Evolutionary conservation across 2,888 invertebrate genomes (phyloP), one percentile per base, ranked within the genome.

Genomic region (Calliscelio sp.): DNA sequence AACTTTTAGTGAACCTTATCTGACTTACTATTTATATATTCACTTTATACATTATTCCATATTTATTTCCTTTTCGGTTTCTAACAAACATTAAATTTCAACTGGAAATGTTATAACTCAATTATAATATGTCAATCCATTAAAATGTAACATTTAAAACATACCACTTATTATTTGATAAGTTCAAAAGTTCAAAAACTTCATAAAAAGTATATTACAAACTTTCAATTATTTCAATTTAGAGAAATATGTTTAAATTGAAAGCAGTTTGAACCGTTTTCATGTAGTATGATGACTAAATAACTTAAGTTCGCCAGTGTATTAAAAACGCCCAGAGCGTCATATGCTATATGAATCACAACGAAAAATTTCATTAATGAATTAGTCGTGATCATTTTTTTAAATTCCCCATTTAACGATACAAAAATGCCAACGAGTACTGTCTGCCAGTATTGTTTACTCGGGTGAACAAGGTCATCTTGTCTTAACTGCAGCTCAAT

Each of bases 401-500:
- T 11, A 0, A 49, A 22, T 49, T 22, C 24, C 7, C 0, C 24
- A 18, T 25, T 70, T 24, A 7, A 25, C 8, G 44, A 28, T 22
- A 11, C 11, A 55, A 55, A 55, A 55, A 68, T 25, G 7, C 22
- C 38, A 70, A 18, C 22, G 14, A 35, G 10, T 44, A 22, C 8
- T 16, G 44, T 44, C 11, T 49, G 25, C 46, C 24, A 38, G 49
- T 59, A 41, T 73, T 73, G 63, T 74, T 74, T 63, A 53, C 41
- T 51, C 24, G 25, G 6, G 25, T 25, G 20, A 38, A 53, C 63
- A 74, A 74, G 74, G 74, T 74, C 74, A 25, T 61, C 73, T 11
- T 4, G 25, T 68, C 55, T 70, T 66, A 77, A 66, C 49, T 65
- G 46, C 75, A 46, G 16, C 44, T 65, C 71, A 81, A 71, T 74